Percentiles rank a stretch among this genome's conserved stretches.
Conservation (phyloP, 1,140 invertebrate species). For the Bombus confusus region DNA sequence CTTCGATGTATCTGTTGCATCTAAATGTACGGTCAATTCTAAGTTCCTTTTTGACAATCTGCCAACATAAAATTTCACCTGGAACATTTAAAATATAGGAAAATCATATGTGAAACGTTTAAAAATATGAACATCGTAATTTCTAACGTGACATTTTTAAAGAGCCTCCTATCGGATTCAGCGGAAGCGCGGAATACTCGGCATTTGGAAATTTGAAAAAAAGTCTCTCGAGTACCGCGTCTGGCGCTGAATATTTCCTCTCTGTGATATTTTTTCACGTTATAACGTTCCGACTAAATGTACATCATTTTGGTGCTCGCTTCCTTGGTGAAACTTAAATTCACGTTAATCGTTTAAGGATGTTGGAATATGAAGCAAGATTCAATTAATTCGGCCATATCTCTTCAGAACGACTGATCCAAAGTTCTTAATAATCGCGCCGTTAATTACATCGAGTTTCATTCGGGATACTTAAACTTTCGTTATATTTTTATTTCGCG, state of each 20-base stretch:
- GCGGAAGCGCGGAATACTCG: not conserved
- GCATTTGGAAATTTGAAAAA: not conserved
- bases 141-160: not conserved
- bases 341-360: not conserved
- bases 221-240: not conserved
- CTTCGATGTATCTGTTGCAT: too few relatives aligned
- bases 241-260: not conserved
- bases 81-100: not conserved
- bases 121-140: not conserved
- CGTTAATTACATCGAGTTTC: constrained; percentile 14
- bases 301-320: not conserved
- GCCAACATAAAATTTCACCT: not conserved
- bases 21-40: too few relatives aligned
- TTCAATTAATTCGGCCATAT: constrained; percentile 25
- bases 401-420: not conserved
- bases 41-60: too few relatives aligned
- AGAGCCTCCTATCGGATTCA: not conserved
- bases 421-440: constrained; percentile 15
- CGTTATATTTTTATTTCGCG: not conserved
- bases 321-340: not conserved
- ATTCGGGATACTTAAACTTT: not conserved
- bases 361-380: not conserved
- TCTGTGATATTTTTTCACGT: not conserved
- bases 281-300: not conserved
- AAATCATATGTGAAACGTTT: not conserved